Percentiles rank a stretch among this genome's conserved stretches.
These are phyloP conservation scores for Cosmia pyralina DNA, from an alignment of 2,888 invertebrate genomes.

Conservation along the genomic window DNA sequence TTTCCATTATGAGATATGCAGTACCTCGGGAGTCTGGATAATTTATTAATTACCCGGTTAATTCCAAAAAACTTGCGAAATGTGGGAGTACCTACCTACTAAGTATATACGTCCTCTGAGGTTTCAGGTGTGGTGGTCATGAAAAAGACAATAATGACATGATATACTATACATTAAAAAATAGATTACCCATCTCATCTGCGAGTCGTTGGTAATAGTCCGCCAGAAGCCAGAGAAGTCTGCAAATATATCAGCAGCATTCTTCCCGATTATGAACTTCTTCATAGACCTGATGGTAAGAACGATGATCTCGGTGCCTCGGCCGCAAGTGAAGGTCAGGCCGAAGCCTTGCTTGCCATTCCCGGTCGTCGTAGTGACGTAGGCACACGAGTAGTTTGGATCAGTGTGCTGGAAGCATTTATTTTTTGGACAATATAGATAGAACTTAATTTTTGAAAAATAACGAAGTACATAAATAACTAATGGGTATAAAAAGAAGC, in stretches of 20 bases:
- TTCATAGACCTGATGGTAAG: constrained; percentile 93
- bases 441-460: neutral
- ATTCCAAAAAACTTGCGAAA: neutral
- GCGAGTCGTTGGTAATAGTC: constrained; percentile 95
- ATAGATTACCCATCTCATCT: constrained; percentile 95
- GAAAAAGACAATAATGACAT: neutral
- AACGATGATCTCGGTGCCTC: constrained; percentile 96
- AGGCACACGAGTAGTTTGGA: constrained; percentile 97
- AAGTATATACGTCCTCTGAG: neutral
- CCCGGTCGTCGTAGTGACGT: constrained; percentile 94
- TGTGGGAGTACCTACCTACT: neutral
- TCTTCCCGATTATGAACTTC: constrained; percentile 92
- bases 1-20: neutral
- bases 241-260: constrained; percentile 92
- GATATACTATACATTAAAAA: neutral
- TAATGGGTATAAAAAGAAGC: neutral
- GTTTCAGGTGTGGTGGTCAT: no score
- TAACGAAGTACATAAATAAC: neutral
- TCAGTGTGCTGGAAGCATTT: constrained; percentile 92
- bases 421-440: neutral
- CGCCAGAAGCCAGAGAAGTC: constrained; percentile 96
- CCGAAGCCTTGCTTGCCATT: constrained; percentile 93
- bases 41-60: no score
- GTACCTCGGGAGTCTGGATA: neutral
- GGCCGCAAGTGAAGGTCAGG: constrained; percentile 96